phyloP scores from a whole-genome alignment of 2,113 vertebrate genomes.

The Emydocephalus ijimae region DNA sequence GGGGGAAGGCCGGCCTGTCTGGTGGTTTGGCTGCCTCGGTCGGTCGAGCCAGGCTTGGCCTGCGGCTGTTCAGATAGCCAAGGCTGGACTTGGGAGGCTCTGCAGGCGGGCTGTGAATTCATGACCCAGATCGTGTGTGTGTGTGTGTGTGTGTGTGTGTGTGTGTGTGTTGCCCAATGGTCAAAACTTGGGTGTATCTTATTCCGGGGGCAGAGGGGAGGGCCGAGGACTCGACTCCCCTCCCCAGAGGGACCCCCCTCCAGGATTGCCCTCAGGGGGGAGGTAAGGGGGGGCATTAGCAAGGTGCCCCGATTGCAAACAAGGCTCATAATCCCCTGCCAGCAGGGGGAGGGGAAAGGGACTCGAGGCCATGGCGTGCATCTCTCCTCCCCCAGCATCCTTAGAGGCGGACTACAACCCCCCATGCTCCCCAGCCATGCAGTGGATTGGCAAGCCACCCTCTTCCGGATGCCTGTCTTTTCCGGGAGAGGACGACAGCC shows the following conservation, averaged over 20 bases:
- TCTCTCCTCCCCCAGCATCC: background rate
- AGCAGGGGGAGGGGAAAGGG: background rate
- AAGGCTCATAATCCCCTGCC: background rate
- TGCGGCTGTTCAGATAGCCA: background rate
- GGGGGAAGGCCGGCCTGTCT: background rate
- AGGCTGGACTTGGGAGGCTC: background rate
- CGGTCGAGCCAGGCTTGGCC: background rate
- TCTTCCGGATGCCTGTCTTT: too few species aligned
- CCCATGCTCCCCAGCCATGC: background rate
- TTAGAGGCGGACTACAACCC: background rate
- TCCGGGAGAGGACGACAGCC: too few species aligned
- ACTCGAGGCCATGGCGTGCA: background rate
- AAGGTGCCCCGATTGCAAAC: background rate
- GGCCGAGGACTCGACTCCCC: fast-evolving
- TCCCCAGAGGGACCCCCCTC: background rate
- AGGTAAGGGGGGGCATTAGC: fast-evolving
- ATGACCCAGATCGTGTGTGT: fast-evolving
- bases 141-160: too few species aligned
- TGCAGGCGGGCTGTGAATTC: background rate
- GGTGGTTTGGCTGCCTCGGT: background rate
- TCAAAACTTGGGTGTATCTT: background rate
- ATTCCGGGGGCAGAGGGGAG: background rate
- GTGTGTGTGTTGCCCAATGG: background rate
- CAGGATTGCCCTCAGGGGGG: background rate
- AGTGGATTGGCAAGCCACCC: too few species aligned